A percentile compares a stretch with the other conserved stretches of the same genome.
Evolutionary conservation across 2,113 vertebrate genomes (phyloP).

Genomic region (Gadus macrocephalus): DNA sequence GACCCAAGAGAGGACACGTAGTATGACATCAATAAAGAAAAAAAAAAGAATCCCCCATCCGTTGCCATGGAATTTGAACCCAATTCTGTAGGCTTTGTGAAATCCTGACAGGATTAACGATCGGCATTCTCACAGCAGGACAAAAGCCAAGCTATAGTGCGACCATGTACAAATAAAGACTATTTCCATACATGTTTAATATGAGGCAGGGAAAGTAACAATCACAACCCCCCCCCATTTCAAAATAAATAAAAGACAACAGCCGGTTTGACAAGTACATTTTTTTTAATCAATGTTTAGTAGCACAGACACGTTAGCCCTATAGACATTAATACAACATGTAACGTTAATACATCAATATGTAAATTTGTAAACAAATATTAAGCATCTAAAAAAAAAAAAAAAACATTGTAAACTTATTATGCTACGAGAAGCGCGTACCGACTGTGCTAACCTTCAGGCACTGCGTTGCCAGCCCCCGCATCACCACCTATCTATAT

Average conservation of each 20-base stretch:
- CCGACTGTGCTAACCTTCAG: conserved; percentile 26
- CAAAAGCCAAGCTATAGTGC: not conserved
- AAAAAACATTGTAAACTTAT: conserved; percentile 36
- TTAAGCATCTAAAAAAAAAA: conserved; percentile 24
- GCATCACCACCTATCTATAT: conserved; percentile 55
- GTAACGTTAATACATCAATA: not conserved
- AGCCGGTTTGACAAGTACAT: not conserved
- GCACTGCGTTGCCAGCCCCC: not conserved
- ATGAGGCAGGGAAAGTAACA: not conserved
- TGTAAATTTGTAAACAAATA: conserved; percentile 13
- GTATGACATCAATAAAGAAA: not conserved
- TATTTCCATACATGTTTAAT: too few species aligned
- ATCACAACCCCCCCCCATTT: not conserved
- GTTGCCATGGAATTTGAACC: conserved; percentile 61
- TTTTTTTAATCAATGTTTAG: conserved; percentile 33
- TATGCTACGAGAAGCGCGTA: conserved; percentile 20
- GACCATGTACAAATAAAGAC: not conserved
- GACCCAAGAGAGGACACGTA: too few species aligned
- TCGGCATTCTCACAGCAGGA: conserved; percentile 10
- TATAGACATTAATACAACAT: conserved; percentile 40
- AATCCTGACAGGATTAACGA: conserved; percentile 66
- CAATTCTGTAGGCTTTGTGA: conserved; percentile 45
- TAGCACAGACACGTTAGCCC: conserved; percentile 26
- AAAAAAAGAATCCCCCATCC: conserved; percentile 30
- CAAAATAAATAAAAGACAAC: not conserved